Evolutionary conservation across 2,113 vertebrate species (phyloP), one percentile per base, ranked within the genome.

Genomic region (Apistogramma diplotaenia): DNA sequence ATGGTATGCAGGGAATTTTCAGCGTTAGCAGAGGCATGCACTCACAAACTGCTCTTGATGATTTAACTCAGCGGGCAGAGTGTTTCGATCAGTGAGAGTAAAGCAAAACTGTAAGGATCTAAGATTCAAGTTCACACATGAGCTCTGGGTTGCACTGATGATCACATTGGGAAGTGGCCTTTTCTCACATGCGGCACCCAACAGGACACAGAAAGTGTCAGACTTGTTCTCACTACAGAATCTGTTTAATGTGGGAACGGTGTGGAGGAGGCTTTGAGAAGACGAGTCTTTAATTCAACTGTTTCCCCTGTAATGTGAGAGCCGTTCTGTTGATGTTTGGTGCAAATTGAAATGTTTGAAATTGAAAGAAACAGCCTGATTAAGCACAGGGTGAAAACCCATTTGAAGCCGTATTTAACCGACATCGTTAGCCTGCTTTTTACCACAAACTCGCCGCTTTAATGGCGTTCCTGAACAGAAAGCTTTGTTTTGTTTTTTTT

Each of bases 231-330:
- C 65, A 7, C 46, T 49, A 18, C 46, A 18, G 16, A 49, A 49
- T 18, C 5, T 12, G 37, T 37, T 11, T 12, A 12, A 12, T 40
- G 37, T 9, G 19, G 62, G 23, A 43, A 70, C 9, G n/a, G 23
- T 16, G 18, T 29, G 40, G 12, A 67, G 62, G 62, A 49, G 40
- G 40, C 23, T 19, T 10, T 49, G 16, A 49, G 49, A 67, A 67
- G 16, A 29, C 49, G 16, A 15, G 37, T 29, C 25, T 67, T 49
- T 40, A 46, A 40, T 18, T 19, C 5, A 49, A 10, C 35, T 67
- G 23, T 2, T 67, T 0, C 15, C 2, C 13, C 5, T 49, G 37
- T 12, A 43, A 25, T 49, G 27, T 49, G 0, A 49, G 4, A 19
- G 23, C 12, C 13, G 23, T 3, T 70, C 25, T 51, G n/a, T 29